Percentiles rank a stretch among this genome's conserved stretches.
phyloP scores from a whole-genome alignment of 2,888 invertebrate genomes.

The Plebejus anna region DNA sequence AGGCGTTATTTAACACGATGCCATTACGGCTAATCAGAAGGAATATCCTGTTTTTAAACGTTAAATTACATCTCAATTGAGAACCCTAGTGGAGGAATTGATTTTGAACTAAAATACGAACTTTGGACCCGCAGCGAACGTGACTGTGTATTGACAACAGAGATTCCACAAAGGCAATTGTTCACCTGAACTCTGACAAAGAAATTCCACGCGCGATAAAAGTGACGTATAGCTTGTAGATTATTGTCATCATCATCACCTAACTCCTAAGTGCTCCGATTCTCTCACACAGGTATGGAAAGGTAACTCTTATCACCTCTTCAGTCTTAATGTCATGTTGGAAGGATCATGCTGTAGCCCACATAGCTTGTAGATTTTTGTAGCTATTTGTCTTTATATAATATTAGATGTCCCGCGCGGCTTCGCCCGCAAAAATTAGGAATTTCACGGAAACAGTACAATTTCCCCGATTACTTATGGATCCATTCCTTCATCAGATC shows the following conservation, averaged over 20 bases:
- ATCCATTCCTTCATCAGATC: too few species aligned
- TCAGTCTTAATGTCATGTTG: background rate
- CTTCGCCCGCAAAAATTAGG: too few species aligned
- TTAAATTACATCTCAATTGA: constrained; percentile 8
- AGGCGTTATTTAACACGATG: background rate
- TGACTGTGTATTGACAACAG: constrained; percentile 29
- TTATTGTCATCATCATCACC: background rate
- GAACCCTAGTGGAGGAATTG: constrained; percentile 31
- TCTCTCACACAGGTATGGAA: background rate
- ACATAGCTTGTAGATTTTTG: background rate
- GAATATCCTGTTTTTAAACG: constrained; percentile 11
- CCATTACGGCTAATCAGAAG: constrained; percentile 6
- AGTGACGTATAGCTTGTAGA: background rate
- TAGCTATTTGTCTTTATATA: background rate
- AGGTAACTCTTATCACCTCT: background rate
- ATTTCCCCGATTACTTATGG: too few species aligned
- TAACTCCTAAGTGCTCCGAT: too few species aligned
- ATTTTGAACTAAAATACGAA: constrained; percentile 38
- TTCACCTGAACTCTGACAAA: constrained; percentile 29
- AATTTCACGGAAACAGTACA: too few species aligned
- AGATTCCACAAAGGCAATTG: constrained; percentile 33
- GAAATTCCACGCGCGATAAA: constrained; percentile 16
- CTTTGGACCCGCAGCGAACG: constrained; percentile 33
- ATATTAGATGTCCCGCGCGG: background rate
- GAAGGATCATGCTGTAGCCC: background rate